Base-by-base conservation (phyloP, 2,113 vertebrate species). In the Dendropsophus ebraccatus region DNA sequence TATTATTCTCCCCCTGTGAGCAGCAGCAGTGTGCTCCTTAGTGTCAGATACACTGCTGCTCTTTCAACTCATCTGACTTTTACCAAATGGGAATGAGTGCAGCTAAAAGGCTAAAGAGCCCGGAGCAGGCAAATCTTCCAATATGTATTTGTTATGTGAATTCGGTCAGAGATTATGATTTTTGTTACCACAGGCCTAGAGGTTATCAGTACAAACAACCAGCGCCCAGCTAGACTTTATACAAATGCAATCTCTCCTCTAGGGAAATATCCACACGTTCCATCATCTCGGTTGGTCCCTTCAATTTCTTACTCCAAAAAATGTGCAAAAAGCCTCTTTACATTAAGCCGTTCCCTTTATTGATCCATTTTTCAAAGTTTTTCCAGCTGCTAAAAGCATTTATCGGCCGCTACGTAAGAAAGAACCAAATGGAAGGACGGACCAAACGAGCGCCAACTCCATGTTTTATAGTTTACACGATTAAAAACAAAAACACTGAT, bases 401-500 rank as follows among this genome's bases (percentile, higher is more conserved):
- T 67, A 67, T 35, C 32, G 62, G 32, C 25, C 17, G 19, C 25
- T 30, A 32, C 62, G 32, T 32, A 67, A 67, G n/a, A 67, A 19
- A 30, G 62, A 67, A 67, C 5, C 7, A 35, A 65, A 67, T 67
- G 32, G 10, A 35, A 28, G 62, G 62, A 35, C 32, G 62, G 30
- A 32, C 62, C 14, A 30, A 30, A 65, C 16, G 62, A 65, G 16
- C 28, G 5, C 62, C 62, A 65, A 65, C 62, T 21, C 17, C 19
- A 30, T 11, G 13, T 12, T 70, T 69, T 37, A 70, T 37, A 30
- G 67, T 23, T 70, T 11, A 35, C 30, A 69, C 12, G 41, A 41
- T 70, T 70, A 70, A 41, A 70, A 41, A 14, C 67, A 37, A 70
- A 70, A 37, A 70, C 17, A 70, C 67, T 21, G 67, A 41, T 41